These are phyloP conservation scores for Meloidogyne floridensis DNA, from an alignment of 1,140 invertebrate species.

Conservation along the genomic window DNA sequence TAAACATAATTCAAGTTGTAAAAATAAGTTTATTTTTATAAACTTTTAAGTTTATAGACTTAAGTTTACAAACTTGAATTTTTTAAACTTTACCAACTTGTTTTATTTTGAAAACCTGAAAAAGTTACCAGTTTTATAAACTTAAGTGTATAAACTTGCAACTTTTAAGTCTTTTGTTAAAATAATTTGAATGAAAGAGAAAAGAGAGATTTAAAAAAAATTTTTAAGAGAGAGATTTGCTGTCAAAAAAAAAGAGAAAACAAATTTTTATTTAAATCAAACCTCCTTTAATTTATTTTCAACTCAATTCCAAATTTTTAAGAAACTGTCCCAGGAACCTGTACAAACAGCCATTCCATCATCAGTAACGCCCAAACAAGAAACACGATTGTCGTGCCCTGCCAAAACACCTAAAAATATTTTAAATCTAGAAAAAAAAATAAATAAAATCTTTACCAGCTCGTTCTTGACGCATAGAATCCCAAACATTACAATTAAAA, in stretches of 20 bases:
- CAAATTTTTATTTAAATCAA: neutral
- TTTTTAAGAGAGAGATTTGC: slow-evolving; percentile 4
- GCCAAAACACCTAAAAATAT: slow-evolving; percentile 80
- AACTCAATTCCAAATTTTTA: slow-evolving; percentile 66
- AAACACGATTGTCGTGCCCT: slow-evolving; percentile 94
- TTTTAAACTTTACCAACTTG: no score
- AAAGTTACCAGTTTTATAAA: no score
- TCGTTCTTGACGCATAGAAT: slow-evolving; percentile 95
- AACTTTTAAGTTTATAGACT: no score
- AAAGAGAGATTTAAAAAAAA: neutral
- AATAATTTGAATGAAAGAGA: neutral
- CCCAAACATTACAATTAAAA: slow-evolving; percentile 98
- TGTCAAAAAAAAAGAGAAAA: slow-evolving; percentile 13
- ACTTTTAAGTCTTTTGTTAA: no score
- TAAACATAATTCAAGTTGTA: no score
- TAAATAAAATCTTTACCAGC: slow-evolving; percentile 74
- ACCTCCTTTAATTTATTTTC: neutral
- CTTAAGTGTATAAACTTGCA: no score
- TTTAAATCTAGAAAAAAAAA: neutral
- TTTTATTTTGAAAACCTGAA: no score
- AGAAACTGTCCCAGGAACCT: slow-evolving; percentile 90
- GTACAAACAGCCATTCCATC: slow-evolving; percentile 96
- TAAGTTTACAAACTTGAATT: no score
- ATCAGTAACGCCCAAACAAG: slow-evolving; percentile 91
- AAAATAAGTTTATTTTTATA: no score